phyloP scores from a whole-genome alignment of 2,888 invertebrate genomes.

The Cephonodes hylas region DNA sequence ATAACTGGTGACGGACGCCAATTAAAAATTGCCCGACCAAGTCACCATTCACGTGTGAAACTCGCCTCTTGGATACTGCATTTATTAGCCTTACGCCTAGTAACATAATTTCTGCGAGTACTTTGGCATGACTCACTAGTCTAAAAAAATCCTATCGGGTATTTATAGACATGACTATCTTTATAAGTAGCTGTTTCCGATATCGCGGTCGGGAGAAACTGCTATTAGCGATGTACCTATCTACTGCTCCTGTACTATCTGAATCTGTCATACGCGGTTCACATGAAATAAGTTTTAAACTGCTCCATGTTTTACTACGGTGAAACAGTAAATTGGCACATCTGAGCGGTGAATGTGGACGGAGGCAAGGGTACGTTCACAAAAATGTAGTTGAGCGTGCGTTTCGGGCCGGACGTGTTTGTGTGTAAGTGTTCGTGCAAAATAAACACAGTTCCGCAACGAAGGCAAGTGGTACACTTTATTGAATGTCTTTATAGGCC shows the following conservation, averaged over 20 bases:
- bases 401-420: constrained; percentile 33
- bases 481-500: constrained; percentile 82
- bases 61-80: background rate
- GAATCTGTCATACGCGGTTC: too few species aligned
- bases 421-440: constrained; percentile 63
- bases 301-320: background rate
- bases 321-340: background rate
- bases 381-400: constrained; percentile 16
- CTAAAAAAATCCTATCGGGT: background rate
- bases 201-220: background rate
- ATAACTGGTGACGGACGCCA: constrained; percentile 1
- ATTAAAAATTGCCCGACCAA: background rate
- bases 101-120: constrained; percentile 1
- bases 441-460: constrained; percentile 71
- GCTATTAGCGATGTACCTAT: background rate
- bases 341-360: background rate
- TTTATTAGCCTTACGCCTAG: background rate
- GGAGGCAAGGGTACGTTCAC: background rate
- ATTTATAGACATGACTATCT: background rate
- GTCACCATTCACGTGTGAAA: constrained; percentile 10
- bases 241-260: too few species aligned
- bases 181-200: background rate
- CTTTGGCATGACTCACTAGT: background rate
- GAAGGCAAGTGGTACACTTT: constrained; percentile 78
- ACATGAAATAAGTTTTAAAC: too few species aligned